Conservation (phyloP, 2,888 invertebrate genomes). For the Leistus spinibarbis region DNA sequence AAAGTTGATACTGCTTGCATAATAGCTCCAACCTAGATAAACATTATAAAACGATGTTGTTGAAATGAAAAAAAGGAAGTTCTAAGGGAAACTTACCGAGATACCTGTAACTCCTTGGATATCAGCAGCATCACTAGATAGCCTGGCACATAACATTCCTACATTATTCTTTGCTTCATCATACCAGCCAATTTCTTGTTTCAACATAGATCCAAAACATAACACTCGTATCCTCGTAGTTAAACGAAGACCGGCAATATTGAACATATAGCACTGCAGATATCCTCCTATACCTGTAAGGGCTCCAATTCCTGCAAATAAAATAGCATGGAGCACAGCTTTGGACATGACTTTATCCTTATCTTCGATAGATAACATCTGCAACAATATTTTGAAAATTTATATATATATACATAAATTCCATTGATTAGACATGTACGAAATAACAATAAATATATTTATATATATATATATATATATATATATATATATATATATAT, state of each 20-base stretch:
- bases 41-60: no score
- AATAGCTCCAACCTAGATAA: constrained; percentile 68
- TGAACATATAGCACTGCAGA: constrained; percentile 75
- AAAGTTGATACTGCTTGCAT: constrained; percentile 72
- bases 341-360: constrained; percentile 62
- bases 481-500: no score
- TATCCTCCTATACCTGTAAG: constrained; percentile 71
- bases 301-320: constrained; percentile 70
- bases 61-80: no score
- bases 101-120: constrained; percentile 32
- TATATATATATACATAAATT: no score
- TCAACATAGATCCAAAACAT: constrained; percentile 59
- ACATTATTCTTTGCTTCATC: constrained; percentile 71
- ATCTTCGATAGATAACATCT: constrained; percentile 68
- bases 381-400: no score
- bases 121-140: constrained; percentile 56
- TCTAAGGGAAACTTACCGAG: constrained; percentile 24
- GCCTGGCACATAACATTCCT: constrained; percentile 71
- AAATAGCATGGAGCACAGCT: constrained; percentile 65
- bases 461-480: no score
- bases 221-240: constrained; percentile 66
- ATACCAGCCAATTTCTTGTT: constrained; percentile 72
- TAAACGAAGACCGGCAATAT: constrained; percentile 76
- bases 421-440: no score
- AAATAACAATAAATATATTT: not conserved